Percentiles rank a stretch among this genome's conserved stretches.
Conservation (phyloP, 2,113 vertebrate species). For the Orientallactaga bullata region DNA sequence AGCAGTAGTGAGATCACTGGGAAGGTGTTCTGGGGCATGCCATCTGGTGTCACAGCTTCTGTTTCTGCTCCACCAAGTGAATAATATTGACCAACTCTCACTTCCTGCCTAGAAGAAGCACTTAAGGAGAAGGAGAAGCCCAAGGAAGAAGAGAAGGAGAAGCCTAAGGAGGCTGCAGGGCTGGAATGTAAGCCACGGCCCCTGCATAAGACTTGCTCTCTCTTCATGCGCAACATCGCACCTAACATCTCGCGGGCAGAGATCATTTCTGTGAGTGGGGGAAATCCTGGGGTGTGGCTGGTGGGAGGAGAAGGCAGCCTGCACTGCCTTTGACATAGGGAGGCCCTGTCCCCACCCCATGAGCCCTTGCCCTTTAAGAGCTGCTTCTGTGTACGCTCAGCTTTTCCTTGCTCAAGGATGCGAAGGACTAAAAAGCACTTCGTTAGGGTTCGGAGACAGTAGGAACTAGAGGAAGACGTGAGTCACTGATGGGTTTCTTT, state of each 20-base stretch:
- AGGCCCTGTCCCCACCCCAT: neutral
- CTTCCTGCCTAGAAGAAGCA: slow-evolving; percentile 72
- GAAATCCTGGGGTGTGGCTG: neutral
- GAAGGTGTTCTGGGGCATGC: neutral
- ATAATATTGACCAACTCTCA: neutral
- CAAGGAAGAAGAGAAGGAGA: slow-evolving; percentile 86
- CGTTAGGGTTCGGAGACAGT: neutral
- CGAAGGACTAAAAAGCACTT: neutral
- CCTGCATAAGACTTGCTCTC: slow-evolving; percentile 93
- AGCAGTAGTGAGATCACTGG: neutral
- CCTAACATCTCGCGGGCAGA: slow-evolving; percentile 94
- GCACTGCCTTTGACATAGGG: neutral
- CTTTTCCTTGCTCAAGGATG: neutral
- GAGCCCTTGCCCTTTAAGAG: neutral
- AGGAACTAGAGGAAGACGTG: neutral
- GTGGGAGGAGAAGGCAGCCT: neutral
- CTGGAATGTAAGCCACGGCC: slow-evolving; percentile 92
- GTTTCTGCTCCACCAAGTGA: neutral
- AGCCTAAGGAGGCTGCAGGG: slow-evolving; percentile 89
- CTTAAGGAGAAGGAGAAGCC: slow-evolving; percentile 81
- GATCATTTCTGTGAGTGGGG: slow-evolving; percentile 92
- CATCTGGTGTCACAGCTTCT: neutral
- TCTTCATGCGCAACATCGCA: slow-evolving; percentile 96
- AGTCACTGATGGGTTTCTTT: neutral
- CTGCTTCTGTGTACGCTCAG: neutral